Evolutionary conservation across 1,140 invertebrate species (phyloP).

Genomic region (Zaprionus africanus): DNA sequence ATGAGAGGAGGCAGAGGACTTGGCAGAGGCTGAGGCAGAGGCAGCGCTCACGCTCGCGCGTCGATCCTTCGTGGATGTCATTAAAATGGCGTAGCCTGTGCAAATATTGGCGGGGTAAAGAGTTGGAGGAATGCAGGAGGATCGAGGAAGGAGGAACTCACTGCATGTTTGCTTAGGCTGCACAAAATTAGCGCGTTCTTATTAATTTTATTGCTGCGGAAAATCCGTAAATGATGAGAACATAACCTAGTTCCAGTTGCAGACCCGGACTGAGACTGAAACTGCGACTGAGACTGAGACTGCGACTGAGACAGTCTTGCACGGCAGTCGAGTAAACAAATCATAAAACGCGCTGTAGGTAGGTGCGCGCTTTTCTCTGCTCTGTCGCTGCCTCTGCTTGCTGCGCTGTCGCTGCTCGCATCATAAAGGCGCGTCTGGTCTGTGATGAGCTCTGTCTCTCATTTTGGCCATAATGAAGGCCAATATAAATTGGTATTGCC

Average conservation of each 20-base stretch:
- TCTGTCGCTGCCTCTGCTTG: too few species aligned
- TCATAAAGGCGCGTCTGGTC: slow-evolving; percentile 38
- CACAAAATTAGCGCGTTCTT: slow-evolving; percentile 82
- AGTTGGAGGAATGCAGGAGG: slow-evolving; percentile 45
- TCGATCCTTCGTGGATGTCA: slow-evolving; percentile 33
- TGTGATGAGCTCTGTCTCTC: slow-evolving; percentile 42
- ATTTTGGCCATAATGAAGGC: slow-evolving; percentile 52
- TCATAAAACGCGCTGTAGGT: slow-evolving; percentile 76
- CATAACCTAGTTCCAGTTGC: slow-evolving; percentile 28
- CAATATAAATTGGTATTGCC: slow-evolving; percentile 53
- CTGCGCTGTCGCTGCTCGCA: too few species aligned
- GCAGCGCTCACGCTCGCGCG: background rate
- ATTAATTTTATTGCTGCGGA: slow-evolving; percentile 83
- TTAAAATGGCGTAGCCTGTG: slow-evolving; percentile 67
- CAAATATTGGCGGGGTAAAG: slow-evolving; percentile 71
- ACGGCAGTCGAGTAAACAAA: slow-evolving; percentile 72
- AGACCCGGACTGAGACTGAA: background rate
- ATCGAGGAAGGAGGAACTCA: background rate
- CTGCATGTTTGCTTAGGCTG: slow-evolving; percentile 23
- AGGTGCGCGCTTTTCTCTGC: slow-evolving; percentile 32
- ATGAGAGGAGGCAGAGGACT: slow-evolving; percentile 39
- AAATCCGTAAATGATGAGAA: slow-evolving; percentile 63
- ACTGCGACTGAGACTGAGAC: slow-evolving; percentile 12
- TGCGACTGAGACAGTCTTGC: slow-evolving; percentile 16
- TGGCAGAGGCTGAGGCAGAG: slow-evolving; percentile 10